Base-by-base conservation (phyloP, 2,113 vertebrate species). In the Marcusenius ussheri region DNA sequence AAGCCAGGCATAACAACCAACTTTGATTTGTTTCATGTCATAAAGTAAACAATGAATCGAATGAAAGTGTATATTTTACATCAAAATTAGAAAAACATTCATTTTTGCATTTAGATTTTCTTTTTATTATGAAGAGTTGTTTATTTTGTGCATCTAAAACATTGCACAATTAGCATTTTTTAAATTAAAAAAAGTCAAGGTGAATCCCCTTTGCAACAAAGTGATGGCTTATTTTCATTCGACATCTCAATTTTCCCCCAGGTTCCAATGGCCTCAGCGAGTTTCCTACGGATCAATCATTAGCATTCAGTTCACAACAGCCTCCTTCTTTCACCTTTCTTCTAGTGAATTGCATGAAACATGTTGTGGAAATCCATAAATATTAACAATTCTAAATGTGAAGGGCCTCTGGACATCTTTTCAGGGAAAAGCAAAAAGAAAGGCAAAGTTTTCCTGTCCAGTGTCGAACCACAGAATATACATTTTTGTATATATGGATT, bases 361-460 rank as follows among this genome's bases (percentile, higher is more conserved):
- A 84, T 84, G 42, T n/a, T 46, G 83, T 24, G 83, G 42, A 84
- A 45, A 39, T n/a, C 83, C 17, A 84, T 46, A 84, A 84, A 47
- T 46, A 84, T 84, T 84, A 84, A 46, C 83, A 46, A 46, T 84
- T 47, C 83, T 45, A 84, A 84, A 84, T 42, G 19, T 47, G 45
- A 45, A 84, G 83, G 45, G 39, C 45, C 45, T 84, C 83, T 84
- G 83, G 83, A 84, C 83, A 84, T 84, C 77, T n/a, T 46, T 47
- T 84, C 21, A 10, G 45, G 35, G 17, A 83, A 83, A 47, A 47
- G 46, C 21, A 5, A 24, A 47, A 39, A 39, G 11, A 35, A 17
- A 39, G 42, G 45, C 83, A 84, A 47, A 46, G 8, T n/a, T 47
- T 46, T 84, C 4, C 17, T 80, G 35, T 77, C 17, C 42, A 9